Evolutionary conservation across 1,140 invertebrate genomes (phyloP), one percentile per base, ranked within the genome.

Genomic region (Drosophila takahashii): DNA sequence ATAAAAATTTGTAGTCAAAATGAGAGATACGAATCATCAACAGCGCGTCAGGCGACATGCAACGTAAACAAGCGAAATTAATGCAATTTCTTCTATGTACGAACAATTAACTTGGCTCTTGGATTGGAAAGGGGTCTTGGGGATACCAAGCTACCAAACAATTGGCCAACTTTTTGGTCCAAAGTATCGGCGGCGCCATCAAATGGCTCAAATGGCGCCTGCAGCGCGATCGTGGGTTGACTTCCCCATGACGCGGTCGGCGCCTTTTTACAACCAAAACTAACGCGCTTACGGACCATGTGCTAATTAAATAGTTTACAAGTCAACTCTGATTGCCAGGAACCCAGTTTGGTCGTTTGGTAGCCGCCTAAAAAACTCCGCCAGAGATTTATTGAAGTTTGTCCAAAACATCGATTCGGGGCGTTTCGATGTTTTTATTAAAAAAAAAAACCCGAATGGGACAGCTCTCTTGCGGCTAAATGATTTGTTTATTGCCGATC

Each of bases 291-390:
- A 66, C 72, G 60, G 60, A 76, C 67, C 65, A 89, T 77, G 76
- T 83, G 85, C 83, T 86, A 86, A 86, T 86, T 86, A 86, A 86
- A 86, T 86, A 83, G 75, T 83, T 86, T 87, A 86, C 83, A 86
- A 86, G 84, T 86, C 83, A 87, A 67, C 79, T 76, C 50, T 72
- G 79, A 86, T 86, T 79, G 79, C 77, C 69, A 70, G 64, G 50
- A 70, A 27, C 64, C 79, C 36, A 52, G 29, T 76, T 34, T 62
- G 53, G 60, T n/a, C 34, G 29, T 76, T 34, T 58, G 53, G 60
- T n/a, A 22, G 22, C 13, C 37, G 13, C 41, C 48, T 8, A 47
- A 44, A 42, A n/a, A n/a, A 39, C 16, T 37, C 65, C 42, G 41
- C 42, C 34, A 15, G 53, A 65, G 75, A 83, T 83, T 83, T 83